phyloP scores from a whole-genome alignment of 2,797 vertebrate species.

The Labeo calbasu region DNA sequence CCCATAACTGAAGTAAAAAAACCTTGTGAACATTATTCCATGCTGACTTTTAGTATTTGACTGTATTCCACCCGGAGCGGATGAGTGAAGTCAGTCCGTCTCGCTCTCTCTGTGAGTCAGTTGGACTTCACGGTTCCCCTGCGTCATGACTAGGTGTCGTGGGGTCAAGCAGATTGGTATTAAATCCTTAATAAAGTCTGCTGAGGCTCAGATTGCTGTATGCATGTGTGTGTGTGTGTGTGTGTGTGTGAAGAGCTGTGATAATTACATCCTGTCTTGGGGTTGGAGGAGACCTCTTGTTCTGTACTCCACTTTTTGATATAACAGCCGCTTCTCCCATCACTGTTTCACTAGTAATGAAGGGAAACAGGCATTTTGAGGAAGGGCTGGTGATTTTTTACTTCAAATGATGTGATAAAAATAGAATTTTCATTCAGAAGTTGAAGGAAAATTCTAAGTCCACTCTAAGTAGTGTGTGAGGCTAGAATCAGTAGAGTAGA shows the following conservation, averaged over 20 bases:
- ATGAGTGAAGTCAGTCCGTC: neutral
- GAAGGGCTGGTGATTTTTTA: neutral
- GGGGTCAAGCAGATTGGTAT: conserved; percentile 57
- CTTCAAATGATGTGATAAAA: conserved; percentile 1
- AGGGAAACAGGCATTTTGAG: conserved; percentile 30
- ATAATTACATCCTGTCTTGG: conserved; percentile 66
- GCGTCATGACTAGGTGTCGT: conserved; percentile 47
- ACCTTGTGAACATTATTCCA: neutral
- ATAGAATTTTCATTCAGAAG: neutral
- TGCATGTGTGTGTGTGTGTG: conserved; percentile 2
- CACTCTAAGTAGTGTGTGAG: neutral
- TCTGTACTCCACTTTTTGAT: conserved; percentile 43
- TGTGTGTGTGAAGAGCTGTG: conserved; percentile 4
- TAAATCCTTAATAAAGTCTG: conserved; percentile 71
- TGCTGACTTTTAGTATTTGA: neutral
- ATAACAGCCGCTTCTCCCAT: conserved; percentile 33
- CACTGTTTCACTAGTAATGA: conserved; percentile 27
- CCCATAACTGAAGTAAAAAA: neutral
- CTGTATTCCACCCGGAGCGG: neutral
- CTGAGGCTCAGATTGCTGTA: conserved; percentile 50
- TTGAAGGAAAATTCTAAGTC: neutral
- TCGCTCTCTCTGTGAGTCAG: conserved; percentile 2
- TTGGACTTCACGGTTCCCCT: conserved; percentile 36
- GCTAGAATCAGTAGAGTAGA: neutral
- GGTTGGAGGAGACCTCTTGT: conserved; percentile 61